Evolutionary conservation across 1,140 invertebrate species (phyloP), one percentile per base, ranked within the genome.

Genomic region (Drosophila kohkoa): DNA sequence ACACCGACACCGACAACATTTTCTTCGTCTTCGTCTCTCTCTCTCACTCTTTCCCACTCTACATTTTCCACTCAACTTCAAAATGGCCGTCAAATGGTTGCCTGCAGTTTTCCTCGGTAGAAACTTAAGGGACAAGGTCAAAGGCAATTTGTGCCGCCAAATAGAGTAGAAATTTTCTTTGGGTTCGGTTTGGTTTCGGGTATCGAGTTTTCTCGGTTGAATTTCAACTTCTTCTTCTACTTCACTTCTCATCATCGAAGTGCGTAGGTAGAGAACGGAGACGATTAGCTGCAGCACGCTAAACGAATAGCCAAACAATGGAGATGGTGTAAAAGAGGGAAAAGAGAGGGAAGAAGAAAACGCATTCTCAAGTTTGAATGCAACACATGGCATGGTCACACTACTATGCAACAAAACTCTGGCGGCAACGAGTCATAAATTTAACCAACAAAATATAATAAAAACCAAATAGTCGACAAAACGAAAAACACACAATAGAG

Each of bases 401-500:
- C 65, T 69, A 52, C 65, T 69, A 52, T 25, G 8, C 55, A 70
- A 70, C 66, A 25, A 25, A 25, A 25, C 20, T 25, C 20, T 58
- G 52, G 46, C 63, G 75, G 79, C 64, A 80, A 75, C 81, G 68
- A 83, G 83, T 88, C 83, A 88, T 88, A 88, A 88, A 88, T 88
- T 88, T 89, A 46, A 82, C 74, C 67, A 81, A 80, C 75, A 83
- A 78, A 25, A 25, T 25, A 25, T 58, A 68, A 70, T 69, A 79
- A 89, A 89, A 89, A 80, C 85, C 85, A 88, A 88, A 88, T 88
- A 87, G 82, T 87, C 76, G 76, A 57, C 20, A 75, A 78, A 87
- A 72, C 38, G 49, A 55, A 41, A 63, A 58, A 54, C 54, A 41
- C 32, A 43, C 72, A 64, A 65, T 46, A 69, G 72, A 69, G 60